Conservation (phyloP, 2,888 invertebrate species). For the Merodon equestris region DNA sequence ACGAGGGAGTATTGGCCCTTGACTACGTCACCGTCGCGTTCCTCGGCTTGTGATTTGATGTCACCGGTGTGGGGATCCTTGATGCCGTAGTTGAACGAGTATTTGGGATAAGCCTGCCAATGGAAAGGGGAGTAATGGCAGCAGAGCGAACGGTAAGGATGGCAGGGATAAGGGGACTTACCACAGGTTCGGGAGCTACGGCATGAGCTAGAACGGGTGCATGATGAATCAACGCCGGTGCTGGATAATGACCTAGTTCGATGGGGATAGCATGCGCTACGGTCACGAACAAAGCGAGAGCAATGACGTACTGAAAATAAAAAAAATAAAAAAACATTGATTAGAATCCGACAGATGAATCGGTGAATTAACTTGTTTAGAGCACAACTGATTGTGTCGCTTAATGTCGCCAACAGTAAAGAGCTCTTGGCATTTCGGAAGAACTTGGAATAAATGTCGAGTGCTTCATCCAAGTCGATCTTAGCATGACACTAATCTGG, state of each 20-base stretch:
- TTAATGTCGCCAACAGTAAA: too few relatives aligned
- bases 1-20: conserved; percentile 83
- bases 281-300: conserved; percentile 76
- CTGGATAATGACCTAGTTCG: conserved; percentile 76
- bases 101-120: conserved; percentile 83
- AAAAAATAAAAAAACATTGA: not conserved
- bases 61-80: conserved; percentile 87
- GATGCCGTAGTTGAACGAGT: conserved; percentile 85
- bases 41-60: conserved; percentile 85
- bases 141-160: not conserved
- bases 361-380: too few relatives aligned
- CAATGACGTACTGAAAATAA: conserved; percentile 76
- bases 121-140: not conserved
- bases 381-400: too few relatives aligned
- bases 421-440: too few relatives aligned
- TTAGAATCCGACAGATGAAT: too few relatives aligned
- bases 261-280: conserved; percentile 77
- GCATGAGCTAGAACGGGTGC: conserved; percentile 75
- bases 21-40: conserved; percentile 86
- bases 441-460: too few relatives aligned
- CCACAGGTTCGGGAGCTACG: conserved; percentile 76
- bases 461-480: too few relatives aligned
- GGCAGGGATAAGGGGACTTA: conserved; percentile 55
- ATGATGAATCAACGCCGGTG: conserved; percentile 72
- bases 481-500: too few relatives aligned